Evolutionary conservation across 1,140 invertebrate species (phyloP).

Genomic region (Aphidius ervi): DNA sequence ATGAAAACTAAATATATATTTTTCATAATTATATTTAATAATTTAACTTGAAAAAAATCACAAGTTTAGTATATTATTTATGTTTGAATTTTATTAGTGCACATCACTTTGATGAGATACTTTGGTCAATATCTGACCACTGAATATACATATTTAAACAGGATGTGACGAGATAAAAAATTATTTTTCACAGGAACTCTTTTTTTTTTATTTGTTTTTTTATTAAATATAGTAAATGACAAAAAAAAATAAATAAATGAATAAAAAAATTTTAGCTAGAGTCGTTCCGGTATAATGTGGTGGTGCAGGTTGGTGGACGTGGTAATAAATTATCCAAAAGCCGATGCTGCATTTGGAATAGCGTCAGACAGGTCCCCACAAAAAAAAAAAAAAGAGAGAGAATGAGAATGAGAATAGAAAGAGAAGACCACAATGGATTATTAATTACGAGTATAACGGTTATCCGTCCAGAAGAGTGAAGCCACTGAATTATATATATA

Average conservation of each 20-base stretch:
- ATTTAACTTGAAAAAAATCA: too few relatives aligned
- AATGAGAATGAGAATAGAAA: neutral
- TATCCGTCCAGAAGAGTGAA: constrained; percentile 12
- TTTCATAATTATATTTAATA: too few relatives aligned
- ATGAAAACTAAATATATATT: too few relatives aligned
- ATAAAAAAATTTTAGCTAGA: constrained; percentile 15
- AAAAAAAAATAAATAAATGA: neutral
- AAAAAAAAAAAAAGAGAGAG: constrained; percentile 2
- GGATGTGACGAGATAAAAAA: too few relatives aligned
- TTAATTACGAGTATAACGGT: constrained; percentile 44
- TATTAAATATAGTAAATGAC: too few relatives aligned
- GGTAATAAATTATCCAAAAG: constrained; percentile 42
- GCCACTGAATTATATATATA: neutral
- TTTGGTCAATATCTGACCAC: too few relatives aligned
- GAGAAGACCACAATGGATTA: constrained; percentile 42
- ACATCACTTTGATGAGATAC: too few relatives aligned
- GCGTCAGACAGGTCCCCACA: constrained; percentile 32
- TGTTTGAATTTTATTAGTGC: too few relatives aligned
- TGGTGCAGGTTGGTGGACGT: constrained; percentile 28
- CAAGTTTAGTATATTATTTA: too few relatives aligned
- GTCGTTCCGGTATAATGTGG: constrained; percentile 30
- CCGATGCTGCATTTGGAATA: constrained; percentile 30
- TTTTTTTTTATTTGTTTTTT: too few relatives aligned
- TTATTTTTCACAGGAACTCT: too few relatives aligned
- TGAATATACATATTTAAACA: too few relatives aligned